Evolutionary conservation across 2,888 invertebrate genomes (phyloP).

Genomic region (Ischnus inquisitorius): DNA sequence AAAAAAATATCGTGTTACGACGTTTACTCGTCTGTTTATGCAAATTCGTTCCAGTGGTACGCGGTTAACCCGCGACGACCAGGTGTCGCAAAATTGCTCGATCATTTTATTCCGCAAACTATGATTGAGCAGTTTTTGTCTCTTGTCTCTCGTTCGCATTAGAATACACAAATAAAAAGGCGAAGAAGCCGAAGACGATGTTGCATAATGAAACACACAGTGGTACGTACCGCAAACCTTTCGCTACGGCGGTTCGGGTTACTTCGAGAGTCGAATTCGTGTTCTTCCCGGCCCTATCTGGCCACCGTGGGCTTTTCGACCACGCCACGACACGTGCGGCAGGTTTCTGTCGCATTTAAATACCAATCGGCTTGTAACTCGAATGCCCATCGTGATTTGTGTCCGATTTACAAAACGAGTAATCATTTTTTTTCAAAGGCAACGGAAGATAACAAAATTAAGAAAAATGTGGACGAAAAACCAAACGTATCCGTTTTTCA

Average conservation of each 20-base stretch:
- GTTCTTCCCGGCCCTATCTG: background rate
- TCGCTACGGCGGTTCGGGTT: constrained; percentile 40
- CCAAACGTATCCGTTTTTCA: background rate
- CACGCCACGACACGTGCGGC: constrained; percentile 3
- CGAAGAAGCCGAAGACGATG: background rate
- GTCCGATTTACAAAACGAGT: too few species aligned
- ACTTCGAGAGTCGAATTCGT: constrained; percentile 35
- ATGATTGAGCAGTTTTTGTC: constrained; percentile 21
- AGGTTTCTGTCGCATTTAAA: background rate
- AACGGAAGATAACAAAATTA: too few species aligned
- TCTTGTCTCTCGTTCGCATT: constrained; percentile 4
- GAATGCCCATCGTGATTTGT: background rate
- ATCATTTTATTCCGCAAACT: constrained; percentile 27
- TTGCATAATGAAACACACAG: constrained; percentile 26
- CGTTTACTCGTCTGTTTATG: background rate
- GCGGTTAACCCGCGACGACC: constrained; percentile 6
- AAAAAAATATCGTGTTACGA: background rate
- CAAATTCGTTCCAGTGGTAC: constrained; percentile 10
- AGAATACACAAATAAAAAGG: background rate
- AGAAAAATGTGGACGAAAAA: too few species aligned
- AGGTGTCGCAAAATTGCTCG: constrained; percentile 14
- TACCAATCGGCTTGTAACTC: constrained; percentile 5
- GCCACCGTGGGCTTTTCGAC: background rate
- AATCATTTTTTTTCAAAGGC: too few species aligned
- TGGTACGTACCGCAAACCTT: constrained; percentile 25